These are phyloP conservation scores for Botia almorhae DNA, from an alignment of 2,797 vertebrate species.

Conservation along the genomic window DNA sequence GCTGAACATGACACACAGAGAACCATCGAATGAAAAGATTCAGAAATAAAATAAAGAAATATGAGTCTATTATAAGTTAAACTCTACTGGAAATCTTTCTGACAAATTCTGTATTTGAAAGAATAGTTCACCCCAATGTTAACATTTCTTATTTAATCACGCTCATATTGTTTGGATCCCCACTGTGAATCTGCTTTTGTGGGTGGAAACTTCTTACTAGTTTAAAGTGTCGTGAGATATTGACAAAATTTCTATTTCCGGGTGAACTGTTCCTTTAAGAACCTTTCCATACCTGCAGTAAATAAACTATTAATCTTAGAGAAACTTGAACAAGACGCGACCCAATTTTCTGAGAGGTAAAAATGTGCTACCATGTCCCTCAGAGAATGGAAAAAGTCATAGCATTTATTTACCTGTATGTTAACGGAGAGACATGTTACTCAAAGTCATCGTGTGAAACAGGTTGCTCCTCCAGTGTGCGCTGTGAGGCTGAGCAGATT, in stretches of 20 bases:
- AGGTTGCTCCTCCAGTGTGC: slow-evolving; percentile 21
- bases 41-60: slow-evolving; percentile 13
- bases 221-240: not conserved
- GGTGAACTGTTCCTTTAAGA: not conserved
- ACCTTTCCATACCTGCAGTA: not conserved
- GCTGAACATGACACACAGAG: not conserved
- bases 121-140: not conserved
- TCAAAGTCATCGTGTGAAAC: slow-evolving; percentile 13
- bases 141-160: slow-evolving; percentile 5
- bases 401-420: slow-evolving; percentile 12
- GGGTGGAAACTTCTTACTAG: not conserved
- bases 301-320: not conserved
- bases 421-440: slow-evolving; percentile 18
- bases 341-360: slow-evolving; percentile 4
- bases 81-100: not conserved
- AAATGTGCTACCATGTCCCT: not conserved
- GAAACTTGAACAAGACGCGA: not conserved
- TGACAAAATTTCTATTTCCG: not conserved
- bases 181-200: not conserved
- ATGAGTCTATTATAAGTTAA: not conserved
- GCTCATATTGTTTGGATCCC: not conserved
- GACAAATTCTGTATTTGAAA: not conserved
- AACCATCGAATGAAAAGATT: not conserved
- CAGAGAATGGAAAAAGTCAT: slow-evolving; percentile 10
- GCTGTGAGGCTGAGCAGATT: slow-evolving; percentile 26